These are phyloP conservation scores for Panulirus ornatus DNA, from an alignment of 1,140 invertebrate genomes.

Conservation along the genomic window DNA sequence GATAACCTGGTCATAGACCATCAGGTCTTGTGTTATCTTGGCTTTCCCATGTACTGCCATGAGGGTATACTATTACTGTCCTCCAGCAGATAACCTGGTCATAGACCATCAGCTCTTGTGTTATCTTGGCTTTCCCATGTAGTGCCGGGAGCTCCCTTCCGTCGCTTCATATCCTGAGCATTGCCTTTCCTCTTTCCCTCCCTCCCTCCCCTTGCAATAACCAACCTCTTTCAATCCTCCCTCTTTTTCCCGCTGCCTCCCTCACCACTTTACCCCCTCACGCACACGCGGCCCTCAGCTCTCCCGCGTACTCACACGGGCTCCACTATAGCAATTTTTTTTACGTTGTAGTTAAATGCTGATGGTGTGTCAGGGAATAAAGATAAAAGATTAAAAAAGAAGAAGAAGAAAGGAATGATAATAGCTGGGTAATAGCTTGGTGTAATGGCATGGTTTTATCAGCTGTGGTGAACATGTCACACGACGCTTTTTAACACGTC, in stretches of 20 bases:
- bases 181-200: background rate
- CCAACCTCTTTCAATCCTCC: background rate
- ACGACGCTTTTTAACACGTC: no score
- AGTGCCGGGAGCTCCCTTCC: background rate
- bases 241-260: slow-evolving; percentile 9
- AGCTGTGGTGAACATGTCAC: no score
- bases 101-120: no score
- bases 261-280: no score
- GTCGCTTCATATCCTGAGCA: background rate
- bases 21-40: no score
- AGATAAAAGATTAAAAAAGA: background rate
- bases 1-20: no score
- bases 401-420: background rate
- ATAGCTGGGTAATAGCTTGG: background rate
- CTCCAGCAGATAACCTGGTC: no score
- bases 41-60: no score
- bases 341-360: background rate
- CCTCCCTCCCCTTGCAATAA: background rate
- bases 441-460: background rate
- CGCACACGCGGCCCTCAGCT: background rate
- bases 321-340: background rate
- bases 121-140: no score
- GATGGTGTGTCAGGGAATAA: background rate
- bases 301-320: background rate
- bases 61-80: no score